Evolutionary conservation across 2,113 vertebrate species (phyloP).

Genomic region (Chloropsis cyanopogon): DNA sequence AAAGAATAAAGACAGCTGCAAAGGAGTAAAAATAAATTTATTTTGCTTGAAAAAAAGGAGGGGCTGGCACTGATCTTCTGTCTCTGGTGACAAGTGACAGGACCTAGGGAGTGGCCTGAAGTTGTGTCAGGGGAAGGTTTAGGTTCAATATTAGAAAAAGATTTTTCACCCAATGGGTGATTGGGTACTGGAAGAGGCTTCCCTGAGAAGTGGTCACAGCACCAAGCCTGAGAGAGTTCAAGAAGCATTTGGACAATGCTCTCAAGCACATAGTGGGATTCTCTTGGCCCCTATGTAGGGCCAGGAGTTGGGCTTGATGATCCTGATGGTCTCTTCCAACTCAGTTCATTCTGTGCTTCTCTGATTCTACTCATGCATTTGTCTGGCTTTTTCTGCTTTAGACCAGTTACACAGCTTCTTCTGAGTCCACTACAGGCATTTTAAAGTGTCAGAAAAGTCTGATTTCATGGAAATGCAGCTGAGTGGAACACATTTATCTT

Average conservation of each 20-base stretch:
- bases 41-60: neutral
- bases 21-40: neutral
- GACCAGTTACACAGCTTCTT: neutral
- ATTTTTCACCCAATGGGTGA: neutral
- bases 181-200: neutral
- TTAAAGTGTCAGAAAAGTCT: conserved; percentile 19
- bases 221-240: neutral
- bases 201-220: neutral
- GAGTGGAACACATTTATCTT: conserved; percentile 11
- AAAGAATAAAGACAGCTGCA: neutral
- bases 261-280: neutral
- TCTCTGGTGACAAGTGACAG: neutral
- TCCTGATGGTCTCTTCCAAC: neutral
- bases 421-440: neutral
- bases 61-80: neutral
- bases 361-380: neutral
- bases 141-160: neutral
- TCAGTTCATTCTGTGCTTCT: neutral
- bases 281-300: neutral
- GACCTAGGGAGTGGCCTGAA: neutral
- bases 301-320: neutral
- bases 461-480: neutral
- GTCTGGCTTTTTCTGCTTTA: conserved; percentile 7
- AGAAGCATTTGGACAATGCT: neutral
- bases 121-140: neutral